Base-by-base conservation (phyloP, 2,888 invertebrate genomes). In the Alloscopus bannaensis region DNA sequence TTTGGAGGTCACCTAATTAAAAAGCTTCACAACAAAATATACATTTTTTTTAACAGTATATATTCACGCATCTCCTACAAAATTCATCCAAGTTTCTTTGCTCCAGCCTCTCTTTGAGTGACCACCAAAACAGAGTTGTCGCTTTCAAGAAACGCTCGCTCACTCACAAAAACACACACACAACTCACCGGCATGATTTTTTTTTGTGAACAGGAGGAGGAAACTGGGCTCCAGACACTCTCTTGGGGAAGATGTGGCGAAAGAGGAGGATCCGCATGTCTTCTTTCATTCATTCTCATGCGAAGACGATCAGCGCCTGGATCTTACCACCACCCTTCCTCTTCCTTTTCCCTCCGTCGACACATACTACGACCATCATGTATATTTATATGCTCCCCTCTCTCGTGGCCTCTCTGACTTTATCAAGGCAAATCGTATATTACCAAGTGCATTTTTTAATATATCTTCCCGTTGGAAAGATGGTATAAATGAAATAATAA, bases 231-330 rank as follows among this genome's bases (percentile, higher is more conserved):
- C 70, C 69, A 77, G 50, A 31, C 52, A 24, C 18, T 28, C 40
- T n/a, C n/a, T n/a, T 8, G 1, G 42, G 64, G 65, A 72, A 65
- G 57, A 68, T 76, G 76, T 76, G 76, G 76, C 68, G 31, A 76
- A 76, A 68, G 77, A 77, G 77, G 77, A 69, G 77, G 69, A 77
- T 77, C 77, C 69, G 62, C 77, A 62, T 69, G 70, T 70, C 77
- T 62, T 52, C 70, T n/a, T 77, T 70, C 77, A 77, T 77, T 70
- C 77, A 77, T 70, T 77, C 70, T 64, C 77, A 77, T 70, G 62
- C 69, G 42, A 50, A 66, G 70, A 77, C 45, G 45, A 77, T 69
- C 77, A 76, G 60, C 50, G 59, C 52, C 52, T 68, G 40, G n/a
- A 60, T 76, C 62, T 68, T 52, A 52, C 40, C 50, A 47, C 29